phyloP scores from a whole-genome alignment of 1,140 invertebrate genomes.

The Aleiodes sp. region DNA sequence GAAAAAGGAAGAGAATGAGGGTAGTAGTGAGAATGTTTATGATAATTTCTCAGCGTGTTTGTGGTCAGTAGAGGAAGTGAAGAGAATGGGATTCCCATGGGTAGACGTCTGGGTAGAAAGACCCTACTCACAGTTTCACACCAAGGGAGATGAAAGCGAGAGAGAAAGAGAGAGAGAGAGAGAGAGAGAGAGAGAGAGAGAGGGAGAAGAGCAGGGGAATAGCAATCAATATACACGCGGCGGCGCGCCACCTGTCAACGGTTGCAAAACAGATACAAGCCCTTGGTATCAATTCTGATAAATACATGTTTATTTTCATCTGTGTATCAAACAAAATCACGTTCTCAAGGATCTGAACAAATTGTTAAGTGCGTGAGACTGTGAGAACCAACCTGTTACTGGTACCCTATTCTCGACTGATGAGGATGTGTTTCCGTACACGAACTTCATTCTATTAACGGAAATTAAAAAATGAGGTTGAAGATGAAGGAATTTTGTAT shows the following conservation, averaged over 20 bases:
- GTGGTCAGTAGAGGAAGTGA: neutral
- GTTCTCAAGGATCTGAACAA: too few relatives aligned
- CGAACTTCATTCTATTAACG: too few relatives aligned
- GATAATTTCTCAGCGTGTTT: neutral
- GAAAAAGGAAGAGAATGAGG: neutral
- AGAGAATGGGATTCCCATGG: conserved; percentile 14
- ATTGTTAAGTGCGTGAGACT: too few relatives aligned
- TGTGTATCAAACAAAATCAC: too few relatives aligned
- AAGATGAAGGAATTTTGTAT: too few relatives aligned
- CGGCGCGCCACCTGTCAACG: conserved; percentile 55
- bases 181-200: conserved; percentile 15
- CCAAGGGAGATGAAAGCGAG: neutral
- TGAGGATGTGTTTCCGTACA: too few relatives aligned
- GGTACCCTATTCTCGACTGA: too few relatives aligned
- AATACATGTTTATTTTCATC: conserved; percentile 15
- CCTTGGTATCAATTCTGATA: conserved; percentile 10
- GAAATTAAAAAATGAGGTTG: too few relatives aligned
- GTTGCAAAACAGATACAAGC: conserved; percentile 44
- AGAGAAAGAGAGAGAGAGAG: neutral
- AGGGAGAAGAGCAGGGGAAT: conserved; percentile 30
- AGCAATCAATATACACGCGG: conserved; percentile 57
- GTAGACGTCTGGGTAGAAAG: neutral
- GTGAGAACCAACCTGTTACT: too few relatives aligned
- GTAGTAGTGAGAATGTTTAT: neutral
- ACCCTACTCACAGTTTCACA: neutral